phyloP scores from a whole-genome alignment of 2,888 invertebrate genomes.

The Acanthosepion pharaonis region DNA sequence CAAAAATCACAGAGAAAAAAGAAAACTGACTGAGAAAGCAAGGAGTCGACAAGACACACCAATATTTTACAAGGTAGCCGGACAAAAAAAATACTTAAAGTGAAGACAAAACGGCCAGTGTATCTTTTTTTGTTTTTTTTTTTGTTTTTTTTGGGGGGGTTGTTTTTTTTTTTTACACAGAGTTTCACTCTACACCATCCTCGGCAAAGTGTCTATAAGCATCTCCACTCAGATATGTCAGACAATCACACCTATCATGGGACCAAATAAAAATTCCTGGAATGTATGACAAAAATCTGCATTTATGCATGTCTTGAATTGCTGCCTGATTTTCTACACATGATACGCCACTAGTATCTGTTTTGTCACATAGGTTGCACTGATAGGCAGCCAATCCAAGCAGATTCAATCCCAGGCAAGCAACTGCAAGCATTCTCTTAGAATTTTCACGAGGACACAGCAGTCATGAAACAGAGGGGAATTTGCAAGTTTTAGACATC shows the following conservation, averaged over 20 bases:
- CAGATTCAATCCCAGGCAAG: slow-evolving; percentile 4
- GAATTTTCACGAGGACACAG: not conserved
- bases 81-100: not conserved
- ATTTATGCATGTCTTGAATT: not conserved
- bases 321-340: not conserved
- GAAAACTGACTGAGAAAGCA: not conserved
- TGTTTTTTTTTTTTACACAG: not conserved
- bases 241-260: not conserved
- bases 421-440: not conserved
- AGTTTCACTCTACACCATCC: not conserved
- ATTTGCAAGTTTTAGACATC: not conserved
- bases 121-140: not conserved
- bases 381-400: not conserved
- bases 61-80: not conserved
- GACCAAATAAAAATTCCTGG: not conserved
- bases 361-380: not conserved
- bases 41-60: not conserved
- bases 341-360: not conserved
- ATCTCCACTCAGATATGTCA: not conserved
- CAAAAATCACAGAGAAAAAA: not conserved
- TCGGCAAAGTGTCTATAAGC: not conserved
- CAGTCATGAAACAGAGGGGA: not conserved
- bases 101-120: not conserved
- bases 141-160: not conserved
- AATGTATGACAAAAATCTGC: not conserved